Evolutionary conservation across 2,113 vertebrate genomes (phyloP).

Genomic region (Sus scrofa): DNA sequence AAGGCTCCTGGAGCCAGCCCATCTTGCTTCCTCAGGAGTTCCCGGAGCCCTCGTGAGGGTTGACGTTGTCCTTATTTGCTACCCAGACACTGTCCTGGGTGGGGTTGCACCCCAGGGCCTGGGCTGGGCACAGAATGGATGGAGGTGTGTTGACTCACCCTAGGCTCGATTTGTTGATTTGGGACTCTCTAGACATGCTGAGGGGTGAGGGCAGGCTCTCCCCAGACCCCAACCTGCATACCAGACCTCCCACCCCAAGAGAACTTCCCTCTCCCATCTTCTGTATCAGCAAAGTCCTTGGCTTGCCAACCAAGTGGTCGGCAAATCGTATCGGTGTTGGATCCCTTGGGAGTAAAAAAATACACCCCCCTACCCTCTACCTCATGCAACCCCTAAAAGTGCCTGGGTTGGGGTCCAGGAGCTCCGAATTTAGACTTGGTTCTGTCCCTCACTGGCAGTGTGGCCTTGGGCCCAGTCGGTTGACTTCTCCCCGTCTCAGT

Average conservation of each 20-base stretch:
- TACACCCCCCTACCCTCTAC: no score
- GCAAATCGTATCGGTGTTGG: neutral
- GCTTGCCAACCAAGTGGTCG: neutral
- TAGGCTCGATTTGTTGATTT: neutral
- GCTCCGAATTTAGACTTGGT: neutral
- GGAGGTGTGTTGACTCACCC: neutral
- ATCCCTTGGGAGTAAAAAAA: neutral
- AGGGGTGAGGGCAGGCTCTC: no score
- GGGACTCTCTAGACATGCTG: neutral
- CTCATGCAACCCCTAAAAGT: neutral
- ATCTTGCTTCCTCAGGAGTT: neutral
- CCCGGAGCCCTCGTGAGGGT: neutral
- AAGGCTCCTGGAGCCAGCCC: neutral
- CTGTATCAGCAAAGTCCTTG: neutral
- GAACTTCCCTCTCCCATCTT: neutral
- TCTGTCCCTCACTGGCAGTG: neutral
- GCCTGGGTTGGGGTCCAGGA: neutral
- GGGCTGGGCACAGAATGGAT: neutral
- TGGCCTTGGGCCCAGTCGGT: neutral
- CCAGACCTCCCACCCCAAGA: neutral
- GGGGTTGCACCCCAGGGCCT: accelerated
- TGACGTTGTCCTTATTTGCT: neutral
- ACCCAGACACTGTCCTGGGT: neutral
- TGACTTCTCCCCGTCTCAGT: neutral
- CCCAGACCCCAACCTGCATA: neutral